A percentile compares a stretch with the other conserved stretches of the same genome.
Conservation (phyloP, 2,888 invertebrate genomes). For the Oscheius sp. region DNA sequence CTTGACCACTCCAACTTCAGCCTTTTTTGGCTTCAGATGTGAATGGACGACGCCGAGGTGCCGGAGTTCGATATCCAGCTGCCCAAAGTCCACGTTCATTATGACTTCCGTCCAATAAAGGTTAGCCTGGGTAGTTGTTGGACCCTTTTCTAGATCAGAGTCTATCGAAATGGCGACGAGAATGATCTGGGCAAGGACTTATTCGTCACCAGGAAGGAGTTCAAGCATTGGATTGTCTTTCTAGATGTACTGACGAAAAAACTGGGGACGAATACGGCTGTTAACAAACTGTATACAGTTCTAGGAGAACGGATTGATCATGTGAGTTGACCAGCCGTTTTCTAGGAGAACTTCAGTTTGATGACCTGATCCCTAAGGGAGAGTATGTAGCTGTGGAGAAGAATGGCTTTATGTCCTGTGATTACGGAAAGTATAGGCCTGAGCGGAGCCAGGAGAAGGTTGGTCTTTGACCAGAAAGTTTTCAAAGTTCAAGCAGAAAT, state of each 20-base stretch:
- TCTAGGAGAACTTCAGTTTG: constrained; percentile 47
- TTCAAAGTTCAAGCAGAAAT: constrained; percentile 40
- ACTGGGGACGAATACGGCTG: constrained; percentile 47
- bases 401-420: constrained; percentile 48
- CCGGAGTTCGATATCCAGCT: constrained; percentile 24
- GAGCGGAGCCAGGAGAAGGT: constrained; percentile 35
- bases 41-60: constrained; percentile 26
- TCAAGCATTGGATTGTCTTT: constrained; percentile 65
- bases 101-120: constrained; percentile 37
- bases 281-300: constrained; percentile 44
- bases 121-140: not conserved
- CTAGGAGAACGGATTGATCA: constrained; percentile 47
- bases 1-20: constrained; percentile 2
- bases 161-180: constrained; percentile 64
- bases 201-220: constrained; percentile 61
- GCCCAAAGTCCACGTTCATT: constrained; percentile 30
- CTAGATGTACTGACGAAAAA: constrained; percentile 57
- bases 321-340: constrained; percentile 32
- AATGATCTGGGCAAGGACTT: constrained; percentile 56
- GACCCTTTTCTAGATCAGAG: constrained; percentile 50
- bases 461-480: not conserved
- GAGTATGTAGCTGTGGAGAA: constrained; percentile 62
- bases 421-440: constrained; percentile 47
- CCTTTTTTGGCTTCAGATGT: constrained; percentile 19
- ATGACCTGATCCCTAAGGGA: constrained; percentile 54